Evolutionary conservation across 1,140 invertebrate genomes (phyloP).

Genomic region (Manduca sexta): DNA sequence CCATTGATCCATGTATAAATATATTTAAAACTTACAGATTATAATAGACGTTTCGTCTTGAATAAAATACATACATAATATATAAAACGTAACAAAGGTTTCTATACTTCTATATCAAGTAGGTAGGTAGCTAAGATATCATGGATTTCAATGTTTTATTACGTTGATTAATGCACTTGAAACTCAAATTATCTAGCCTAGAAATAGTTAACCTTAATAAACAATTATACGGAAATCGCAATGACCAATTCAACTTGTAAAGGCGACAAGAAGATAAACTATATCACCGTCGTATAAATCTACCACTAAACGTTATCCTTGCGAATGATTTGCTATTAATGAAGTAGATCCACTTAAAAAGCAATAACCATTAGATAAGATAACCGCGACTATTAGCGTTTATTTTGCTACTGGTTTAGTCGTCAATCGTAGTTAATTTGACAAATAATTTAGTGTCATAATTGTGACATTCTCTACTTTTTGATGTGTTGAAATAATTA

Average conservation of each 20-base stretch:
- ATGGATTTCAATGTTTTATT: too few relatives aligned
- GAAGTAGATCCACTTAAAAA: constrained; percentile 11
- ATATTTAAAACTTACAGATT: too few relatives aligned
- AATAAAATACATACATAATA: too few relatives aligned
- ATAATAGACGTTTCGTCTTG: too few relatives aligned
- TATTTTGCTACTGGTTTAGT: constrained; percentile 22
- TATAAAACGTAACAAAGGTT: too few relatives aligned
- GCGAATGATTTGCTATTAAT: neutral
- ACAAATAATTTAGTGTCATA: neutral
- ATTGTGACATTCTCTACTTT: too few relatives aligned
- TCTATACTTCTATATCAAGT: too few relatives aligned
- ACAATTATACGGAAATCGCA: too few relatives aligned
- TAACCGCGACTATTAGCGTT: constrained; percentile 17
- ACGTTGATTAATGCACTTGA: too few relatives aligned
- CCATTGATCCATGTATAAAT: neutral
- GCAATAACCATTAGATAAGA: constrained; percentile 28
- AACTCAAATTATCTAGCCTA: constrained; percentile 7
- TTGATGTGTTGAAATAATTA: too few relatives aligned
- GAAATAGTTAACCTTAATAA: neutral
- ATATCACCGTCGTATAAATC: neutral
- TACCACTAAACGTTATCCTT: neutral
- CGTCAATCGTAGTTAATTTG: constrained; percentile 2
- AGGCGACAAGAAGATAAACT: neutral
- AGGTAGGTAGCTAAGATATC: too few relatives aligned
- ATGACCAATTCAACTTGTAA: too few relatives aligned